Evolutionary conservation across 2,113 vertebrate genomes (phyloP).

Genomic region (Panurus biarmicus): DNA sequence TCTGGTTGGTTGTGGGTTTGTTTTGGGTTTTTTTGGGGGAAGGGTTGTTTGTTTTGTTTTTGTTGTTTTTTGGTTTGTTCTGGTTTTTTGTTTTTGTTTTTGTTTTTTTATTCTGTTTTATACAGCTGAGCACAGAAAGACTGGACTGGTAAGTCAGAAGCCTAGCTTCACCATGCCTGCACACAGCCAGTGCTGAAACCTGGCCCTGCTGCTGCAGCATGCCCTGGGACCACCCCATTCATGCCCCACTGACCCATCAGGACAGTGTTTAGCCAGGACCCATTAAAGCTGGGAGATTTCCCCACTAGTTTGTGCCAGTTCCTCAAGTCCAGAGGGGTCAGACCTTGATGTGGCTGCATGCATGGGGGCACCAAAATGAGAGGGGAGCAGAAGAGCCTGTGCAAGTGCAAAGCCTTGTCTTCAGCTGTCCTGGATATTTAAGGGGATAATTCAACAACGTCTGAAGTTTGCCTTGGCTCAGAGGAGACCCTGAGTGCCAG

Average conservation of each 20-base stretch:
- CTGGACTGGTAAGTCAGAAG: background rate
- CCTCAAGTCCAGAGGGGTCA: background rate
- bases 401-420: background rate
- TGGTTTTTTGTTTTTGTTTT: no score
- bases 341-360: fast-evolving
- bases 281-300: background rate
- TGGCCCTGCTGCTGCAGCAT: background rate
- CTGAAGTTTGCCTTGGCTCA: background rate
- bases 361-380: fast-evolving
- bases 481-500: background rate
- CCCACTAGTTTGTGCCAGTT: fast-evolving
- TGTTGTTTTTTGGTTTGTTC: no score
- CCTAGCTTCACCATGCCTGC: no score
- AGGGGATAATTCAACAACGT: background rate
- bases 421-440: background rate
- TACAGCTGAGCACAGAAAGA: background rate
- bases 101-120: background rate
- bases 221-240: fast-evolving
- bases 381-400: fast-evolving
- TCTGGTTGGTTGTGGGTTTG: no score
- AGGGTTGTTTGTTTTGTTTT: no score
- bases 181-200: background rate
- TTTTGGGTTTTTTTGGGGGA: background rate
- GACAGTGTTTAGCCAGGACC: background rate
- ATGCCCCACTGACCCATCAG: fast-evolving